phyloP scores from a whole-genome alignment of 30 jellyfish, hydroid and myxozoan species.

The Hydractinia echinata region DNA sequence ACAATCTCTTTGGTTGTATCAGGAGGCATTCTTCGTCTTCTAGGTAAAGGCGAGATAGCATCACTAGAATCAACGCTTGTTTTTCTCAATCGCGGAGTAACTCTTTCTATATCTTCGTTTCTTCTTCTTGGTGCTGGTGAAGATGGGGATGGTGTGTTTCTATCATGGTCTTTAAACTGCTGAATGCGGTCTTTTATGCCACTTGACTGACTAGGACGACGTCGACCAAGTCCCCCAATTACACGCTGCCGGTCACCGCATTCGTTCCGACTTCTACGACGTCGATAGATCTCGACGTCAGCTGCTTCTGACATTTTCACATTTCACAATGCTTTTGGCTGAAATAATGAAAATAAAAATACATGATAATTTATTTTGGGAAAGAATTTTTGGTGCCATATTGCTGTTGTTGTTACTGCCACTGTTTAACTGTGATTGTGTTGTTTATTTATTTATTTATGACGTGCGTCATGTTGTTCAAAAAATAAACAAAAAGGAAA shows the following conservation, averaged over 20 bases:
- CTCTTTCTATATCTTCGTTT: not conserved
- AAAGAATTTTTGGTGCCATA: too few relatives aligned
- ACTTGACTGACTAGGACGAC: not conserved
- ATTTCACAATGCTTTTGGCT: not conserved
- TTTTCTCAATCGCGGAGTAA: slow-evolving; percentile 23
- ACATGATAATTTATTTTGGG: too few relatives aligned
- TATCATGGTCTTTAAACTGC: slow-evolving; percentile 22
- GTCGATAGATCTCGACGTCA: slow-evolving; percentile 21
- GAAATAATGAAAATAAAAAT: too few relatives aligned
- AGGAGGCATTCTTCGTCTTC: not conserved
- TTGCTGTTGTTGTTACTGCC: too few relatives aligned
- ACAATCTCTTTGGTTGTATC: not conserved
- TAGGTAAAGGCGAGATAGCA: slow-evolving; percentile 3
- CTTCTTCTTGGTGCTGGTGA: not conserved
- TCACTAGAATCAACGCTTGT: not conserved
- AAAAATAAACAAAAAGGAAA: too few relatives aligned
- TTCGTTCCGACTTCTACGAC: slow-evolving; percentile 23
- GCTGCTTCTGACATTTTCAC: slow-evolving; percentile 19
- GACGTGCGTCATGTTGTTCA: too few relatives aligned
- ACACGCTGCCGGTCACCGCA: slow-evolving; percentile 20
- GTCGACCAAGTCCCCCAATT: slow-evolving; percentile 30
- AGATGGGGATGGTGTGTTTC: not conserved
- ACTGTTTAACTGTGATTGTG: too few relatives aligned
- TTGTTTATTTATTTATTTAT: too few relatives aligned
- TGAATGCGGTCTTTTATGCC: slow-evolving; percentile 25